phyloP scores from a whole-genome alignment of 2,888 invertebrate species.

The Catocala sponsa region DNA sequence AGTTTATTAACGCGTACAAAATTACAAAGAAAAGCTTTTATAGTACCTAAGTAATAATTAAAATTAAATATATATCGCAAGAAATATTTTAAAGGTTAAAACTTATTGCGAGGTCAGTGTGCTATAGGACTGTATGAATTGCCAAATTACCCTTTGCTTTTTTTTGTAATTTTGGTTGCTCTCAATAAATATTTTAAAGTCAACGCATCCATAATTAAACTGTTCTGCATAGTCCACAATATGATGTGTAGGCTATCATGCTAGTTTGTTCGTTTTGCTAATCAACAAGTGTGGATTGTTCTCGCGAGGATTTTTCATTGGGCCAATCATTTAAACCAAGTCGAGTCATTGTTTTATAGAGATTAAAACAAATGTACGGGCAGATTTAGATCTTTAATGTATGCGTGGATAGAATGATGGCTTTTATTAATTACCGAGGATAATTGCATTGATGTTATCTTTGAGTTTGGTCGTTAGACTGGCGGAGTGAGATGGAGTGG shows the following conservation, averaged over 20 bases:
- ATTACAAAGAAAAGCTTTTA: too few relatives aligned
- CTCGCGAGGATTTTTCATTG: slow-evolving; percentile 71
- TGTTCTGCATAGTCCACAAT: slow-evolving; percentile 48
- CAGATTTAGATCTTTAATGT: slow-evolving; percentile 43
- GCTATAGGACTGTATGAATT: too few relatives aligned
- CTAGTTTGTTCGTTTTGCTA: slow-evolving; percentile 69
- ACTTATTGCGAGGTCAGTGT: too few relatives aligned
- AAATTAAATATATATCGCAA: too few relatives aligned
- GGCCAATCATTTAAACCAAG: slow-evolving; percentile 53
- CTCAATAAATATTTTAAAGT: too few relatives aligned
- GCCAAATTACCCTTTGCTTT: too few relatives aligned
- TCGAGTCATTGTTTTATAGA: slow-evolving; percentile 27
- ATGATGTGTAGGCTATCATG: slow-evolving; percentile 55
- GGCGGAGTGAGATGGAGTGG: background rate
- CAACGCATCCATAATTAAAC: background rate
- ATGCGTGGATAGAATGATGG: slow-evolving; percentile 33
- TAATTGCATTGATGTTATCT: slow-evolving; percentile 33
- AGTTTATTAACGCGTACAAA: too few relatives aligned
- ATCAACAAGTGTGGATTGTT: slow-evolving; percentile 76
- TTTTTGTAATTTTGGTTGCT: too few relatives aligned
- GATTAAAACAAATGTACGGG: slow-evolving; percentile 39
- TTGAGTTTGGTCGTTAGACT: slow-evolving; percentile 11
- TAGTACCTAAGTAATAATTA: too few relatives aligned
- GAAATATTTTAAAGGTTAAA: too few relatives aligned
- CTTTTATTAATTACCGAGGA: slow-evolving; percentile 30